Percentiles rank a stretch among this genome's conserved stretches.
Evolutionary conservation across 2,113 vertebrate genomes (phyloP).

Genomic region (Ptilorrhoa leucosticta): DNA sequence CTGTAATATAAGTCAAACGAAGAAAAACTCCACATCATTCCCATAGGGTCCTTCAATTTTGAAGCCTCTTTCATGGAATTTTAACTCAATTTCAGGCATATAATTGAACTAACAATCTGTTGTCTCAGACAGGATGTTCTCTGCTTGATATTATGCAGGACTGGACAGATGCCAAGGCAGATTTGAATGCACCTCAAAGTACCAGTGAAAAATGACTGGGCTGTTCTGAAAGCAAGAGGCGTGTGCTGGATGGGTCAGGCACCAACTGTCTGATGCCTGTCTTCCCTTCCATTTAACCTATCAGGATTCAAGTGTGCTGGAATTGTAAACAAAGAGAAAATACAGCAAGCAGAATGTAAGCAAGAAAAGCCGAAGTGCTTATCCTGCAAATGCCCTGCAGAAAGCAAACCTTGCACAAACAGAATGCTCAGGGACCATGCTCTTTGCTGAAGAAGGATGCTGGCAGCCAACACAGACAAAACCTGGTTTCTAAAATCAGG

Average conservation of each 20-base stretch:
- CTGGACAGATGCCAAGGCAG: slow-evolving; percentile 43
- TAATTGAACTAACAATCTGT: slow-evolving; percentile 60
- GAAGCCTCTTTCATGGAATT: slow-evolving; percentile 55
- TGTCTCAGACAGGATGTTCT: slow-evolving; percentile 48
- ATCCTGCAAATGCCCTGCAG: neutral
- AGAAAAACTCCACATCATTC: neutral
- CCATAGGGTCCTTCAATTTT: slow-evolving; percentile 28
- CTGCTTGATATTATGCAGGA: slow-evolving; percentile 34
- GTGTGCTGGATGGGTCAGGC: neutral
- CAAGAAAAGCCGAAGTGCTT: neutral
- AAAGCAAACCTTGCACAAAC: neutral
- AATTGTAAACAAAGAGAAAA: slow-evolving; percentile 25
- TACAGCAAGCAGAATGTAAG: slow-evolving; percentile 14
- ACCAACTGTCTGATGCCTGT: neutral
- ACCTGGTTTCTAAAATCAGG: slow-evolving; percentile 26
- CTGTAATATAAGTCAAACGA: slow-evolving; percentile 10
- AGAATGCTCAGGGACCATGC: neutral
- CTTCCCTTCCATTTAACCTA: slow-evolving; percentile 29
- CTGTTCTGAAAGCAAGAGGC: slow-evolving; percentile 25
- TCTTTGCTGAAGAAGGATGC: neutral
- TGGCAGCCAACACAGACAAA: neutral
- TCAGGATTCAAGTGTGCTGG: neutral
- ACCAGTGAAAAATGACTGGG: slow-evolving; percentile 15
- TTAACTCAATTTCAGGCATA: slow-evolving; percentile 61
- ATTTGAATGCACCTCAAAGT: slow-evolving; percentile 44